These are phyloP conservation scores for Ceyx cyanopectus DNA, from an alignment of 2,113 vertebrate genomes.

Conservation along the genomic window DNA sequence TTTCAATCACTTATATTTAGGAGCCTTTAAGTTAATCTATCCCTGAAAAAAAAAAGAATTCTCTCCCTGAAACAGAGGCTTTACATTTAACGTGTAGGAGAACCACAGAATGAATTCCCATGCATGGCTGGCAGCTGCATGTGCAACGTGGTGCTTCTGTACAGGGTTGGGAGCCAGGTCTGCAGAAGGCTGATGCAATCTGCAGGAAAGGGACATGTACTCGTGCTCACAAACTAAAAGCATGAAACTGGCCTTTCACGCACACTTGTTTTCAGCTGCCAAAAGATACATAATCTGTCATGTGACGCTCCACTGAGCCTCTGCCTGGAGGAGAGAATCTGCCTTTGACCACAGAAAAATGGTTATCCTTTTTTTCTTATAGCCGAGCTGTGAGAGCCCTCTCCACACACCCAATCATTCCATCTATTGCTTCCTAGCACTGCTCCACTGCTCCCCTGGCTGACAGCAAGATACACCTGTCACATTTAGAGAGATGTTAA, in stretches of 20 bases:
- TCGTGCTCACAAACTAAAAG: neutral
- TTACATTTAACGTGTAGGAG: neutral
- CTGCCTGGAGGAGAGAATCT: neutral
- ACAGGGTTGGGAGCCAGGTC: neutral
- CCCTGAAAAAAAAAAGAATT: too few species aligned
- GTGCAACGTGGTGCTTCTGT: neutral
- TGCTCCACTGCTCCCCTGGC: too few species aligned
- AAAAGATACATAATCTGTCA: neutral
- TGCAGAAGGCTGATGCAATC: neutral
- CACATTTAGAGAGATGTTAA: too few species aligned
- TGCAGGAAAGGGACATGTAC: neutral
- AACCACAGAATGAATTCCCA: accelerated
- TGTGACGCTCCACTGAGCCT: neutral
- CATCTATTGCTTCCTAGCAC: too few species aligned
- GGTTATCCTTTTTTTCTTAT: neutral
- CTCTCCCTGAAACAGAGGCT: neutral
- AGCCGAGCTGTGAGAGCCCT: neutral
- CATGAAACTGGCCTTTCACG: neutral
- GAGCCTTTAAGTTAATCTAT: neutral
- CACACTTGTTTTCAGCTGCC: neutral
- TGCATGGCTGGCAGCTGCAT: neutral
- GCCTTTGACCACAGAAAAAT: neutral
- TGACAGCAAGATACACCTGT: too few species aligned
- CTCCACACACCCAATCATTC: neutral
- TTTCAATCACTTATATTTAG: neutral